These are phyloP conservation scores for Bellardia bayeri DNA, from an alignment of 2,888 invertebrate species.

Conservation along the genomic window DNA sequence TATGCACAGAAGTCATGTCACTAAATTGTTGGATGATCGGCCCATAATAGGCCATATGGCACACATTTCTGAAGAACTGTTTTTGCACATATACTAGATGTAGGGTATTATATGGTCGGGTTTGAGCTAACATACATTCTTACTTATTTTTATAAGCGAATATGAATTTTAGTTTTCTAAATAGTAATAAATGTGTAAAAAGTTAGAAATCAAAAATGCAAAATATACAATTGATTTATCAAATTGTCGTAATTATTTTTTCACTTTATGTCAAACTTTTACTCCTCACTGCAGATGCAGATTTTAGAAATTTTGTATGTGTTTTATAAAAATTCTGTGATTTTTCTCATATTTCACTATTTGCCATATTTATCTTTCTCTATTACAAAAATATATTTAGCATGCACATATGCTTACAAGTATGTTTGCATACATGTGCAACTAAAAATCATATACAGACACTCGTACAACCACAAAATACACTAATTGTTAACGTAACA, in stretches of 20 bases:
- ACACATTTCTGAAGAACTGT: no score
- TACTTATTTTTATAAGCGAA: no score
- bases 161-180: no score
- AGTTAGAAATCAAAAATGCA: no score
- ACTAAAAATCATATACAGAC: conserved; percentile 1
- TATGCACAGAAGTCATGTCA: no score
- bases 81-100: no score
- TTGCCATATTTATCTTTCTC: conserved; percentile 12
- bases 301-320: not conserved
- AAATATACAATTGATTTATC: no score
- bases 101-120: no score
- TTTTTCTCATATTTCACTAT: conserved; percentile 1
- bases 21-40: no score
- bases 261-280: not conserved
- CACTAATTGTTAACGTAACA: not conserved
- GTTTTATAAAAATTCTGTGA: not conserved
- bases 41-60: no score
- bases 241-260: not conserved
- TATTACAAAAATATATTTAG: conserved; percentile 1
- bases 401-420: not conserved
- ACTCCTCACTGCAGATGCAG: not conserved
- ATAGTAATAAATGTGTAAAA: no score
- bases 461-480: not conserved
- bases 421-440: not conserved
- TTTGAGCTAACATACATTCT: no score